A percentile compares a stretch with the other conserved stretches of the same genome.
These are phyloP conservation scores for Anthophora plumipes DNA, from an alignment of 2,888 invertebrate genomes.

Conservation along the genomic window DNA sequence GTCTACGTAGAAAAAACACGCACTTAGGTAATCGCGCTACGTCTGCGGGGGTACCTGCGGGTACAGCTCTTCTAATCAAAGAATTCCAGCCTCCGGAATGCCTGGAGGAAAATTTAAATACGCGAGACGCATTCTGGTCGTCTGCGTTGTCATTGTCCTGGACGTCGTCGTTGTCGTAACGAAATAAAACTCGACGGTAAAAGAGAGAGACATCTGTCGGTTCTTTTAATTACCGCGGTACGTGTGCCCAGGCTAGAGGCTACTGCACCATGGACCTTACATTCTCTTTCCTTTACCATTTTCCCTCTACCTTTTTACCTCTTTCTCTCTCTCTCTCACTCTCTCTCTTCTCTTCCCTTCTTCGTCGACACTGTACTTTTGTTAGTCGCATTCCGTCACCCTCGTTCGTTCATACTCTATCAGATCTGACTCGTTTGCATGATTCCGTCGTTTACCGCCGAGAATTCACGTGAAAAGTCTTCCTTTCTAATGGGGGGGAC, in stretches of 20 bases:
- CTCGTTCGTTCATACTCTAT: constrained; percentile 73
- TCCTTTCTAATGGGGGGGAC: background rate
- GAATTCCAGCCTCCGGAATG: constrained; percentile 75
- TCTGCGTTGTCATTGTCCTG: constrained; percentile 59
- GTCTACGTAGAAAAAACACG: constrained; percentile 37
- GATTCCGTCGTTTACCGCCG: constrained; percentile 38
- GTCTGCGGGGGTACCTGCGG: constrained; percentile 45
- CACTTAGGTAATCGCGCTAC: constrained; percentile 44
- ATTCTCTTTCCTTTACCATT: constrained; percentile 45
- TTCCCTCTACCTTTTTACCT: background rate
- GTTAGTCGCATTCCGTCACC: constrained; percentile 76
- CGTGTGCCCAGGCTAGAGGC: constrained; percentile 76
- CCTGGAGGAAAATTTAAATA: constrained; percentile 81
- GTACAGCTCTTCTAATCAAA: constrained; percentile 81
- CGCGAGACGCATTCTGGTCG: constrained; percentile 77
- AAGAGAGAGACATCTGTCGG: constrained; percentile 84
- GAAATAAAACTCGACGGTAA: constrained; percentile 83
- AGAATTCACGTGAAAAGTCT: constrained; percentile 13
- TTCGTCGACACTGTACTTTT: constrained; percentile 71
- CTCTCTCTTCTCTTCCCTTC: background rate
- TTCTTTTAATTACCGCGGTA: constrained; percentile 84
- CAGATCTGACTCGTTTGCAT: constrained; percentile 54
- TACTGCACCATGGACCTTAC: constrained; percentile 54
- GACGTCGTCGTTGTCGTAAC: constrained; percentile 74
- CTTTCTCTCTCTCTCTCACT: background rate